These are phyloP conservation scores for Paratrypauchen microcephalus DNA, from an alignment of 2,797 vertebrate genomes.

Conservation along the genomic window DNA sequence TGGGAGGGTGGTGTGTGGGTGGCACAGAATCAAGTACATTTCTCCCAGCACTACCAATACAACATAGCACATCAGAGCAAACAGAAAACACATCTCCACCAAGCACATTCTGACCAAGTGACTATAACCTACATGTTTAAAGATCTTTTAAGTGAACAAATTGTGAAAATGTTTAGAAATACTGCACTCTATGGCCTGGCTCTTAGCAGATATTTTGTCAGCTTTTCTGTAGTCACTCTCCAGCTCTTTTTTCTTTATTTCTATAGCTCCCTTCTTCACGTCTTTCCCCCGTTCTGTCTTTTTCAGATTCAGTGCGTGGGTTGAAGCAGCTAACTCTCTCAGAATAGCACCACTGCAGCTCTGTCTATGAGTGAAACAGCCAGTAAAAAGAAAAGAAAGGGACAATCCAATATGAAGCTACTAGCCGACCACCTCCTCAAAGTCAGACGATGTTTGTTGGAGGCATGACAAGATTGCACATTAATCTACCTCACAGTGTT, in stretches of 20 bases:
- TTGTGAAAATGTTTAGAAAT: slow-evolving; percentile 19
- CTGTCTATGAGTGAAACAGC: slow-evolving; percentile 76
- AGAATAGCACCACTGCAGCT: slow-evolving; percentile 86
- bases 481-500: slow-evolving; percentile 11
- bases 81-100: slow-evolving; percentile 65
- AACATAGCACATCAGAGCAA: slow-evolving; percentile 70
- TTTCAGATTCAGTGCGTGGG: slow-evolving; percentile 85
- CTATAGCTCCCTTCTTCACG: slow-evolving; percentile 60
- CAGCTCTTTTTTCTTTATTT: slow-evolving; percentile 55
- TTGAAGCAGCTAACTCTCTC: slow-evolving; percentile 85
- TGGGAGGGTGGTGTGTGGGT: slow-evolving; percentile 79
- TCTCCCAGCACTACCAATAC: slow-evolving; percentile 82
- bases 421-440: slow-evolving; percentile 56
- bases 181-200: slow-evolving; percentile 21
- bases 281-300: slow-evolving; percentile 69
- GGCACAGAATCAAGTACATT: slow-evolving; percentile 82
- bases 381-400: slow-evolving; percentile 59
- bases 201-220: slow-evolving; percentile 48
- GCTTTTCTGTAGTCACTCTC: slow-evolving; percentile 61
- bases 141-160: slow-evolving; percentile 32
- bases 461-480: slow-evolving; percentile 35
- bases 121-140: slow-evolving; percentile 39
- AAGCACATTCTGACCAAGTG: slow-evolving; percentile 34
- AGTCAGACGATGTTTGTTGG: slow-evolving; percentile 56
- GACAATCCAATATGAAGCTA: slow-evolving; percentile 67